Evolutionary conservation across 2,113 vertebrate species (phyloP), one percentile per base, ranked within the genome.

Genomic region (Circaetus gallicus): DNA sequence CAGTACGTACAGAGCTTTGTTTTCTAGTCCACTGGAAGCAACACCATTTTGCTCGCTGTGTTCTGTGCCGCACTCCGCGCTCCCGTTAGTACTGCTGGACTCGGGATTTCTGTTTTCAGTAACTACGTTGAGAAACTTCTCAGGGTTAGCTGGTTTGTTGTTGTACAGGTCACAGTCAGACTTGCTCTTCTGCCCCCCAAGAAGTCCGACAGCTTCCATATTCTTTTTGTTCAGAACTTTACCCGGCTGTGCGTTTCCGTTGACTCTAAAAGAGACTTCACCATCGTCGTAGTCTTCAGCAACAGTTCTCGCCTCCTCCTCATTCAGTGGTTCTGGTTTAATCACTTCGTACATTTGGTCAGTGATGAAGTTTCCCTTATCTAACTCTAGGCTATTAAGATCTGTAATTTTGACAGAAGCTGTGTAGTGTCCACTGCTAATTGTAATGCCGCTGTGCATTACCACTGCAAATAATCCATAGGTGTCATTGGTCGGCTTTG

Each of bases 381-480:
- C 98, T 59, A 98, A 45, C 89, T 98, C 95, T 32, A 98, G 97
- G 94, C 98, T 98, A 10, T 78, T 91, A 34, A 99, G 98, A 67
- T 99, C 98, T 6, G 98, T 98, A 87, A 99, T 98, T 97, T 98
- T 99, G 89, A 99, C 98, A 40, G 98, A 99, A 70, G 99, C 98
- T 12, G 99, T 99, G 97, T 99, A 99, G 95, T 99, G 99, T 42
- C 99, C 99, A 29, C 99, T 99, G 98, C 99, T 99, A 92, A 99
- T 99, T 20, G 99, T 99, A 86, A 99, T 98, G 53, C 99, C 99
- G 24, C 99, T 99, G 96, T 99, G 99, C 99, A 99, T 99, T 43
- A 99, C 99, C 86, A 99, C 99, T 0, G 99, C 99, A 59, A 99
- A 99, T 19, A 99, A 97, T 79, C 99, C 98, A 34, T 99, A 99